Evolutionary conservation across 2,113 vertebrate species (phyloP).

Genomic region (Sorex fumeus): DNA sequence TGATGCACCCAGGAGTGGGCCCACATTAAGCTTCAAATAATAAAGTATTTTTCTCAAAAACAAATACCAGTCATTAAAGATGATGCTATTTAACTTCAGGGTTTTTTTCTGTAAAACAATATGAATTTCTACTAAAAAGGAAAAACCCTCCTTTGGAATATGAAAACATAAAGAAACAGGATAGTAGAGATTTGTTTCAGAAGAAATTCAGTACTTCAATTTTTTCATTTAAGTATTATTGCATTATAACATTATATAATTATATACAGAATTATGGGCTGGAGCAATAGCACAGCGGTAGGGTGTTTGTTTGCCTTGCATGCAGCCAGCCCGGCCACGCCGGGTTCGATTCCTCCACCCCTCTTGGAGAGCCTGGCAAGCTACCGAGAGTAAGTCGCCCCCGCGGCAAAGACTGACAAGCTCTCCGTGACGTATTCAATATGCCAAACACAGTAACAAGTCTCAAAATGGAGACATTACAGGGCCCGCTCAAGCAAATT

Average conservation of each 20-base stretch:
- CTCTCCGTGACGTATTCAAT: no score
- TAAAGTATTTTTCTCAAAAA: conserved; percentile 54
- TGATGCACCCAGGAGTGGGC: no score
- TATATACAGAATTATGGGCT: neutral
- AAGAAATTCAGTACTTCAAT: neutral
- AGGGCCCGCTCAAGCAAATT: no score
- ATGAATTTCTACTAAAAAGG: conserved; percentile 1
- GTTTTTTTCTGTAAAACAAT: conserved; percentile 50
- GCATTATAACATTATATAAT: neutral
- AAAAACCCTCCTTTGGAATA: conserved; percentile 21
- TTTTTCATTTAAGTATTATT: neutral
- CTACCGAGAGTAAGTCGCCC: no score
- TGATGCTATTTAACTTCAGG: conserved; percentile 30
- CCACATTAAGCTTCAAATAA: conserved; percentile 17
- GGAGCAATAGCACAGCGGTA: no score
- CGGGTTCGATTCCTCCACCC: no score
- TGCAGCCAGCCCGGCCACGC: no score
- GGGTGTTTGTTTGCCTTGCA: no score
- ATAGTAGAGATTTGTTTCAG: conserved; percentile 16
- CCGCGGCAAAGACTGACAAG: no score
- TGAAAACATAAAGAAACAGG: neutral
- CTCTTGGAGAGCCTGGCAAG: no score
- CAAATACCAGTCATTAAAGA: conserved; percentile 52
- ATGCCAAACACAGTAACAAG: no score
- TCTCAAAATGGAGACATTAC: no score